Evolutionary conservation across 2,888 invertebrate genomes (phyloP), one percentile per base, ranked within the genome.

Genomic region (Nebria salina): DNA sequence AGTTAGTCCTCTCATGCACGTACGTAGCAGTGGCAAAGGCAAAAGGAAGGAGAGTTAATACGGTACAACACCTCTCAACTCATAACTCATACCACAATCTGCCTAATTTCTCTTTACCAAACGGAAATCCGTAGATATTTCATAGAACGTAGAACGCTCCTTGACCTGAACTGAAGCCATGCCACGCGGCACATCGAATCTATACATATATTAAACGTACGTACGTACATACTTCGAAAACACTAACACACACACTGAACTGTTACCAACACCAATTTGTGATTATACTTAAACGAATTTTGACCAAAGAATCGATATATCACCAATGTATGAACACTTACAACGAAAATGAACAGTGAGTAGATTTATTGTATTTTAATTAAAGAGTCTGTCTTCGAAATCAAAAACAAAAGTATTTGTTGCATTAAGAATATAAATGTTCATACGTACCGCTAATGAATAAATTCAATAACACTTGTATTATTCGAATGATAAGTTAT

Each of bases 41-140:
- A 20, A 66, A 80, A 72, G 80, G 75, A 75, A 81, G 80, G 80
- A 77, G 81, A 82, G 81, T 84, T 85, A 86, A 86, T 85, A 86
- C 85, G 83, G 84, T 84, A 84, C 84, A 84, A 85, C 85, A 84
- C 85, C 84, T 85, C 83, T 76, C 80, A 78, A 83, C 82, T 83
- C 83, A 85, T 86, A 86, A 86, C 84, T 86, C 85, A 85, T 84
- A 83, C 82, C 83, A 83, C 84, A 84, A 84, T 83, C 84, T 84
- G 83, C 84, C 85, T 85, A 86, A 86, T 86, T 86, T 85, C 84
- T 85, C 85, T 85, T 85, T 84, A 83, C 83, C 82, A 83, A 83
- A 79, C 84, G 85, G 84, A 85, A 84, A 84, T 84, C 84, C 84
- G 83, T 83, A 83, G 83, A 84, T 84, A 84, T 84, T 84, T 84